Evolutionary conservation across 2,113 vertebrate species (phyloP), one percentile per base, ranked within the genome.

Genomic region (Toxotes jaculatrix): DNA sequence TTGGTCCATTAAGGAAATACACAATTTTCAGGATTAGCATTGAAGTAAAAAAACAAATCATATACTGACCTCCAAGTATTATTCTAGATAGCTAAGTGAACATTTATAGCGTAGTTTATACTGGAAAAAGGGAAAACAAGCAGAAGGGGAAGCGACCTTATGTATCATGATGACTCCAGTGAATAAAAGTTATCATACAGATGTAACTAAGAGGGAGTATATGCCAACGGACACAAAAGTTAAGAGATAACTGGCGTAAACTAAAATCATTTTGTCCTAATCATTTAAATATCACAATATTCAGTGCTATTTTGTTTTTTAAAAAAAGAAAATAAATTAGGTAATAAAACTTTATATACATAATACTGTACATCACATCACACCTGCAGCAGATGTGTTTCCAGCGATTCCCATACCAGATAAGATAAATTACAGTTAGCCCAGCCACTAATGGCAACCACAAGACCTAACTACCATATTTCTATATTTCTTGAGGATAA

Each of bases 381-480:
- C 94, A 95, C 93, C 93, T 95, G 86, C 94, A 80, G 74, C 69
- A 88, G 77, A 93, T 83, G 87, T 88, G 79, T 90, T 89, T 92
- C 88, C 89, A 91, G 90, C 83, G 45, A 88, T 86, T 88, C 77
- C 77, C 80, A 40, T 64, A 84, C 80, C 89, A 87, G 74, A 85
- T 77, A 90, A 64, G 62, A 90, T 92, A 90, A 92, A 88, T 87
- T 87, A 80, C 87, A 76, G 67, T 80, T 31, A 49, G 34, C 31
- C 36, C 16, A 3, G 13, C 53, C 6, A 72, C 90, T 96, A 99
- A 93, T 99, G 98, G 93, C 98, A 99, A 63, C 98, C 98, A 88
- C 98, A 99, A 40, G 98, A 99, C 77, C 98, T 96, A 31, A 99
- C 98, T 19, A 99, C 98, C 98, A 99, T 99, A 89, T 99, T 99